A percentile compares a stretch with the other conserved stretches of the same genome.
Evolutionary conservation across 2,113 vertebrate genomes (phyloP).

Genomic region (Bos indicus): DNA sequence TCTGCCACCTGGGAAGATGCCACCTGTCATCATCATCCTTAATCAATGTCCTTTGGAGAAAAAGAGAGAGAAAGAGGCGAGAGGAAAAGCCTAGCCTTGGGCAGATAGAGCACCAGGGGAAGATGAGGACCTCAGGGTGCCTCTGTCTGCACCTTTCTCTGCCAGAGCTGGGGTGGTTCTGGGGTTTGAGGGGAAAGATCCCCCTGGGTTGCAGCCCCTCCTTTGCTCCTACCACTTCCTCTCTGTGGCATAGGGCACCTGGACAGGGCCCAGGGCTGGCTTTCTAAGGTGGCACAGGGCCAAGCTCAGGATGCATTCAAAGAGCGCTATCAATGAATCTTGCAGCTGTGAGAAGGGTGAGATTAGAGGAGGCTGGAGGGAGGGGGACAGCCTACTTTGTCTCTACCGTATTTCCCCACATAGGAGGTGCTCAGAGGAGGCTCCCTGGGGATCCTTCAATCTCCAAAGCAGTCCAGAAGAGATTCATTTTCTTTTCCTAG

Average conservation of each 20-base stretch:
- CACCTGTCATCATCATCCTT: background rate
- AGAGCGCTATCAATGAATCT: constrained; percentile 61
- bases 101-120: too few relatives aligned
- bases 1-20: background rate
- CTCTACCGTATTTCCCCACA: constrained; percentile 21
- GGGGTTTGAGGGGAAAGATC: constrained; percentile 16
- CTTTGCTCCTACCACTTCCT: constrained; percentile 66
- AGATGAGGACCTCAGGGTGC: background rate
- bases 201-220: constrained; percentile 18
- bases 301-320: constrained; percentile 37
- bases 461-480: background rate
- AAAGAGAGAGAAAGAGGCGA: background rate
- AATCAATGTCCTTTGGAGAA: background rate
- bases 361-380: background rate
- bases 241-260: constrained; percentile 58
- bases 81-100: background rate
- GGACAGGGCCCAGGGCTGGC: constrained; percentile 39
- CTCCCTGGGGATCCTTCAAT: background rate
- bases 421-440: background rate
- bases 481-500: background rate
- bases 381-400: background rate
- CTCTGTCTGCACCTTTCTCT: background rate
- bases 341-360: constrained; percentile 49
- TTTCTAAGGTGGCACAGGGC: constrained; percentile 26
- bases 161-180: background rate